Conservation (phyloP, 2,797 vertebrate species). For the Microctenopoma stevenorrisi region DNA sequence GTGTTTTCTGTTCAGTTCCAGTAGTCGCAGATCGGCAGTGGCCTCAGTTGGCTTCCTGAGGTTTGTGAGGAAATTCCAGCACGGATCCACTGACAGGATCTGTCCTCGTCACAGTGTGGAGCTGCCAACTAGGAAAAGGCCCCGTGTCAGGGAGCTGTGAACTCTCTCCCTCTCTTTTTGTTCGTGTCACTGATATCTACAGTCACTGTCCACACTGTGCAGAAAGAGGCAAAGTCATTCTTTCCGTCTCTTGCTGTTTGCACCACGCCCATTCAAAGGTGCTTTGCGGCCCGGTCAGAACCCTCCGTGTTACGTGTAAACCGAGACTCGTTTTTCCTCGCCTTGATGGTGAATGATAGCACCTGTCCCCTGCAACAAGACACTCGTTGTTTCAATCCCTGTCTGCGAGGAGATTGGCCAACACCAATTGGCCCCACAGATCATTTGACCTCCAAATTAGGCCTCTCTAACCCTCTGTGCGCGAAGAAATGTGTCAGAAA, state of each 20-base stretch:
- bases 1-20: constrained; percentile 67
- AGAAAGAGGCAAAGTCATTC: constrained; percentile 50
- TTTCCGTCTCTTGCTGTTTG: constrained; percentile 50
- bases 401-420: constrained; percentile 79
- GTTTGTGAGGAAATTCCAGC: constrained; percentile 76
- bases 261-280: constrained; percentile 35
- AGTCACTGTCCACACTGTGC: constrained; percentile 39
- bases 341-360: constrained; percentile 77
- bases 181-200: constrained; percentile 38
- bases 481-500: constrained; percentile 72
- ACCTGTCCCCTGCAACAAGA: constrained; percentile 82
- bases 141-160: constrained; percentile 64
- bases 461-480: constrained; percentile 58
- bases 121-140: constrained; percentile 65
- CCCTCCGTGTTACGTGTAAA: constrained; percentile 70
- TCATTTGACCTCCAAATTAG: constrained; percentile 76
- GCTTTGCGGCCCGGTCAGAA: constrained; percentile 32
- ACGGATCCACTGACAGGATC: constrained; percentile 77
- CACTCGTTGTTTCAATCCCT: constrained; percentile 78
- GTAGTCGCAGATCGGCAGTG: constrained; percentile 69
- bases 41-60: constrained; percentile 76
- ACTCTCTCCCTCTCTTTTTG: constrained; percentile 50
- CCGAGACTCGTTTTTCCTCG: constrained; percentile 62
- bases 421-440: constrained; percentile 78
- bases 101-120: constrained; percentile 75